phyloP scores from a whole-genome alignment of 2,113 vertebrate genomes.

The Alligator mississippiensis region DNA sequence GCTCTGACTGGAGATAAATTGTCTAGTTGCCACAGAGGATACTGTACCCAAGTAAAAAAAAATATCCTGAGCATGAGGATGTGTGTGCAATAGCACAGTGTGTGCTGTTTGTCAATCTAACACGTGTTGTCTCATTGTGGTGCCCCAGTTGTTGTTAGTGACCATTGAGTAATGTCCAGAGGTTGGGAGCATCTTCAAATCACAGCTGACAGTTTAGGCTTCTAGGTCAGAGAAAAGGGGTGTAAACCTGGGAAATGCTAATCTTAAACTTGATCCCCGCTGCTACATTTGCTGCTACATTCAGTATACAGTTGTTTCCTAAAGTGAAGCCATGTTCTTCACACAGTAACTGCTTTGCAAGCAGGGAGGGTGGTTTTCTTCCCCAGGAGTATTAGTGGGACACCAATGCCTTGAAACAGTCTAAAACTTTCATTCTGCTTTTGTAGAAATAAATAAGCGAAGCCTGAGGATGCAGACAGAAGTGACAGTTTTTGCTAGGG shows the following conservation, averaged over 20 bases:
- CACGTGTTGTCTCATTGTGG: neutral
- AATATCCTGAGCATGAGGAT: neutral
- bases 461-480: too few relatives aligned
- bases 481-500: too few relatives aligned
- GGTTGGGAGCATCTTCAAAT: neutral
- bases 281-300: neutral
- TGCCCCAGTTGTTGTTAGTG: neutral
- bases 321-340: neutral
- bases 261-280: neutral
- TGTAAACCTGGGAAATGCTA: too few relatives aligned
- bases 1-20: too few relatives aligned
- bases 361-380: neutral
- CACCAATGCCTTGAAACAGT: neutral
- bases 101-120: neutral
- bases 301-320: neutral
- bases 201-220: neutral
- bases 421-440: neutral
- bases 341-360: neutral
- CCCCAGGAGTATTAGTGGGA: too few relatives aligned
- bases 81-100: neutral
- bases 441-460: neutral
- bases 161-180: neutral
- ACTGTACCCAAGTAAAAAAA: neutral
- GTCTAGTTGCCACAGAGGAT: too few relatives aligned
- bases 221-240: too few relatives aligned